Percentiles rank a stretch among this genome's conserved stretches.
phyloP scores from a whole-genome alignment of 2,113 vertebrate species.

The Clinocottus analis region DNA sequence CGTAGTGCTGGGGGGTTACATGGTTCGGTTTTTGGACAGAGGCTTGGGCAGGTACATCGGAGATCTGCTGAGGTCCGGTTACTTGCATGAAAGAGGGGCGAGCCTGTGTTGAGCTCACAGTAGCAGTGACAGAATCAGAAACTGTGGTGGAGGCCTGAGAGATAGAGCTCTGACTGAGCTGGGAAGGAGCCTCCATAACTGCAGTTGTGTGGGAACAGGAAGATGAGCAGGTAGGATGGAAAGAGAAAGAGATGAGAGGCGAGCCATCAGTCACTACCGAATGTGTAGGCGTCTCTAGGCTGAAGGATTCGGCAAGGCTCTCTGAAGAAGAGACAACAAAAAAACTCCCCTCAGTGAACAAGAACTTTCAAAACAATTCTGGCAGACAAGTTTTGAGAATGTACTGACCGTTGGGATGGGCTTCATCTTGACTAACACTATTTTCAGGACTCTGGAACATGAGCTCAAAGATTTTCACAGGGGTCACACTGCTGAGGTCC shows the following conservation, averaged over 20 bases:
- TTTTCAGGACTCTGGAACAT: slow-evolving; percentile 97
- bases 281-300: slow-evolving; percentile 80
- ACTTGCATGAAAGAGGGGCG: slow-evolving; percentile 83
- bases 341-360: slow-evolving; percentile 6
- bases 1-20: slow-evolving; percentile 82
- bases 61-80: slow-evolving; percentile 84
- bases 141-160: slow-evolving; percentile 72
- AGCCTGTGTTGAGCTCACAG: slow-evolving; percentile 81
- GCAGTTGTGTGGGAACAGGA: slow-evolving; percentile 83
- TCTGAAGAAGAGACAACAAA: slow-evolving; percentile 73
- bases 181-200: slow-evolving; percentile 80
- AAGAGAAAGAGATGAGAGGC: slow-evolving; percentile 84
- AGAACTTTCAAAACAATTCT: neutral
- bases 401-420: slow-evolving; percentile 85
- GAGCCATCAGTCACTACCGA: slow-evolving; percentile 80
- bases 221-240: slow-evolving; percentile 78
- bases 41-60: slow-evolving; percentile 88
- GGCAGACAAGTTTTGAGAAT: neutral
- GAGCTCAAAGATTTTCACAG: slow-evolving; percentile 95
- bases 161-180: slow-evolving; percentile 79
- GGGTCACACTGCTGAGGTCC: slow-evolving; percentile 91
- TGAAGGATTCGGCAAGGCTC: slow-evolving; percentile 86
- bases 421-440: slow-evolving; percentile 87
- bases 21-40: slow-evolving; percentile 73
- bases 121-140: slow-evolving; percentile 77